A percentile compares a stretch with the other conserved stretches of the same genome.
Evolutionary conservation across 2,797 vertebrate species (phyloP).

Genomic region (Lemur catta): DNA sequence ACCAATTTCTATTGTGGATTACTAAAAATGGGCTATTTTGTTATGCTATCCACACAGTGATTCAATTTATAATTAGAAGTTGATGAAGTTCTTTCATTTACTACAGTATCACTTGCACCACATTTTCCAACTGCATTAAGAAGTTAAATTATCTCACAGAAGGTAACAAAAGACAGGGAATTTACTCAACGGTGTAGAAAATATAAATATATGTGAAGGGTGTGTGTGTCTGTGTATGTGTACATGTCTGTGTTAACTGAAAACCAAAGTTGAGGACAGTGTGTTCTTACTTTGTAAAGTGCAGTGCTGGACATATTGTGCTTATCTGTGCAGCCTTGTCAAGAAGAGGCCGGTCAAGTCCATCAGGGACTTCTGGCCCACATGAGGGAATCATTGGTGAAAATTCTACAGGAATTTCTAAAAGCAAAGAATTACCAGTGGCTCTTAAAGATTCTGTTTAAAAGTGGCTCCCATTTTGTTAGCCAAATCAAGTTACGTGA

Average conservation of each 20-base stretch:
- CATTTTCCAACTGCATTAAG: constrained; percentile 79
- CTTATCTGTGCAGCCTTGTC: neutral
- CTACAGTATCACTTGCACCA: constrained; percentile 69
- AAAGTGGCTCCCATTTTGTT: neutral
- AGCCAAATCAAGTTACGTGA: neutral
- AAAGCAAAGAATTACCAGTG: neutral
- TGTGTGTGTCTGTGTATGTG: neutral
- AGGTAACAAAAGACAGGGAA: constrained; percentile 70
- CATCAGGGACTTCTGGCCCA: neutral
- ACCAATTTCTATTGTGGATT: constrained; percentile 45
- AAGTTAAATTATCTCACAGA: constrained; percentile 75
- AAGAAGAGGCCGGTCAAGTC: neutral
- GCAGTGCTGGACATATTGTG: neutral
- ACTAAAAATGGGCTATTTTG: constrained; percentile 56
- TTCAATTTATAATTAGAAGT: constrained; percentile 79
- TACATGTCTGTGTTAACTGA: neutral
- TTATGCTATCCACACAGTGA: constrained; percentile 60
- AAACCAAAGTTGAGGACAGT: neutral
- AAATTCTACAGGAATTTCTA: neutral
- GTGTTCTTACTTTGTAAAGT: neutral
- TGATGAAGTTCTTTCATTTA: constrained; percentile 83
- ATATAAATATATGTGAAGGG: neutral
- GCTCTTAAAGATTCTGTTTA: neutral
- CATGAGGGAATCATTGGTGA: neutral
- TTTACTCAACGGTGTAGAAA: constrained; percentile 59